Base-by-base conservation (phyloP, 2,888 invertebrate genomes). In the Clepsis dumicolana region DNA sequence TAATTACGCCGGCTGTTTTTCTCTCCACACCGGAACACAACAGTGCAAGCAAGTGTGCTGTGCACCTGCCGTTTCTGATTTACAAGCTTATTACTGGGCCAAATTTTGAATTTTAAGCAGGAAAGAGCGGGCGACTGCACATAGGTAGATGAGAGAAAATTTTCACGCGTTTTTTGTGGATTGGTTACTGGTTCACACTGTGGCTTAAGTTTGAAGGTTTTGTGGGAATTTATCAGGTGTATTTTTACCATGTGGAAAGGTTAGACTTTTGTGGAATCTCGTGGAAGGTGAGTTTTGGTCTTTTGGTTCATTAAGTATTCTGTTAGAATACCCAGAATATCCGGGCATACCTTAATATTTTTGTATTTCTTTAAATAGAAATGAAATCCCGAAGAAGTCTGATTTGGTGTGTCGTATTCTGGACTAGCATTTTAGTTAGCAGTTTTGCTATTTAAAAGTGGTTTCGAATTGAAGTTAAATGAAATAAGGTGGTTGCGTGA, bases 161-260 rank as follows among this genome's bases (percentile, higher is more conserved):
- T n/a, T n/a, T n/a, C n/a, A 7, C 7, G 29, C 29, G 29, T 38
- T 38, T 38, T 2, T 38, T 38, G 12, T 38, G 2, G 10, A 8
- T 38, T 38, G 14, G n/a, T 38, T 38, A 38, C 38, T 38, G n/a
- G n/a, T 38, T 38, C 2, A 38, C 0, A n/a, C n/a, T 38, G 4
- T 38, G 4, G 41, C 0, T 16, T n/a, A 41, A 16, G 16, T 16
- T 44, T 16, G 3, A 7, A 2, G n/a, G 38, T 14, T 38, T 44
- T 44, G 14, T 44, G 16, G 18, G 1, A 18, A 44, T 8, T 18
- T 7, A 8, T 7, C 8, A 18, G 18, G 18, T 44, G 44, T 44
- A 44, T 44, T 44, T 44, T 8, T 44, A 44, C 18, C 18, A 44
- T 8, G 44, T 41, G 41, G 8, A 44, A 44, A 44, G 44, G 44